These are phyloP conservation scores for Micronisus gabar DNA, from an alignment of 2,113 vertebrate species.

Conservation along the genomic window DNA sequence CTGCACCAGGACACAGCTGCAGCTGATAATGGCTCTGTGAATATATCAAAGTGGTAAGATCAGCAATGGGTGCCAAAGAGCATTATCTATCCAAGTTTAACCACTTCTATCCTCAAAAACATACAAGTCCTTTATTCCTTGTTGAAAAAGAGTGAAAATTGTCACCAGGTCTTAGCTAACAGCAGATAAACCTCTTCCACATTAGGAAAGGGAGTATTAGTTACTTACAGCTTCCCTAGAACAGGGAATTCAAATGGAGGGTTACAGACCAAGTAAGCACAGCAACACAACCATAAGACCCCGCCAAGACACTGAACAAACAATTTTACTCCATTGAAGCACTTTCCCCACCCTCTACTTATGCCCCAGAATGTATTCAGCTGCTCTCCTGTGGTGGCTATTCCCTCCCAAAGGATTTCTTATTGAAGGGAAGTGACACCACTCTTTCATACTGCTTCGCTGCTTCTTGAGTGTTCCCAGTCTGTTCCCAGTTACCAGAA, in stretches of 20 bases:
- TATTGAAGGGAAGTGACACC: neutral
- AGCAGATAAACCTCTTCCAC: neutral
- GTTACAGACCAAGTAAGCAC: neutral
- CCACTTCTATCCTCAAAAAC: neutral
- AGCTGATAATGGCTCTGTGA: conserved; percentile 96
- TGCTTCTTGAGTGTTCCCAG: neutral
- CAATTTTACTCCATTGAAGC: neutral
- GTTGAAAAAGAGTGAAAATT: neutral
- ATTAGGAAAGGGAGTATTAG: neutral
- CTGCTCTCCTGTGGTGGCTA: neutral
- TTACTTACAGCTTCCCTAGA: neutral
- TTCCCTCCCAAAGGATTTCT: neutral
- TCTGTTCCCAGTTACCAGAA: neutral
- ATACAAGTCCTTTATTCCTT: neutral
- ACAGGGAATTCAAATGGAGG: neutral
- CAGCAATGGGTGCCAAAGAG: neutral
- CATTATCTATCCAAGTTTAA: neutral
- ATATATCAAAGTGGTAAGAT: conserved; percentile 16
- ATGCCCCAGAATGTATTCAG: neutral
- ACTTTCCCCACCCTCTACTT: neutral
- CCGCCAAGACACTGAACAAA: neutral
- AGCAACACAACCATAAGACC: neutral
- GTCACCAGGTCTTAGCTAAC: neutral
- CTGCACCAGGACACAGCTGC: conserved; percentile 97
- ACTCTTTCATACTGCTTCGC: neutral